Conservation (phyloP, 2,113 vertebrate species). For the Mesembrinibis cayennensis region DNA sequence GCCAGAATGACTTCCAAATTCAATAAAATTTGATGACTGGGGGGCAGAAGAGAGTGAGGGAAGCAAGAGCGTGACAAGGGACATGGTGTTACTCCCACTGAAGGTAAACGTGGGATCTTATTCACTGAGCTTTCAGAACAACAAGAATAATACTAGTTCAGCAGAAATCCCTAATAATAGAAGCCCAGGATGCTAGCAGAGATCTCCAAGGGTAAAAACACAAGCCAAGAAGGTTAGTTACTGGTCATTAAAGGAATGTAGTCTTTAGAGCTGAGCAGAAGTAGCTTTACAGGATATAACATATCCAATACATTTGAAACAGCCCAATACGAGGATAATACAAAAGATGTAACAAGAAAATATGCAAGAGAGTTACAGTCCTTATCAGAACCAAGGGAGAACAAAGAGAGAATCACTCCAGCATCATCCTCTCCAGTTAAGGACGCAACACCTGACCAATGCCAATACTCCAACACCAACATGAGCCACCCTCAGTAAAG, state of each 20-base stretch:
- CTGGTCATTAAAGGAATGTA: not conserved
- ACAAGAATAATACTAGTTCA: not conserved
- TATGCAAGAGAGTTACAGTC: rapidly evolving
- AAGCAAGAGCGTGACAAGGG: not conserved
- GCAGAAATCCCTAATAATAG: not conserved
- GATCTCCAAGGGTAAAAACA: not conserved
- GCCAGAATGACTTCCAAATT: not conserved
- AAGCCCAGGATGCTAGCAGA: not conserved
- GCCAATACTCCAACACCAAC: not conserved
- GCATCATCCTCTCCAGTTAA: not conserved
- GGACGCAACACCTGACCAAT: not conserved
- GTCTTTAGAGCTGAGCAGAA: not conserved
- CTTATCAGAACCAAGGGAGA: not conserved
- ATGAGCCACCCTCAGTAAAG: not conserved
- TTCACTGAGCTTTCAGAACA: not conserved
- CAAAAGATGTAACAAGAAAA: not conserved
- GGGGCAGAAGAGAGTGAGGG: rapidly evolving
- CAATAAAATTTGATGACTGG: not conserved
- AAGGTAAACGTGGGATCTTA: not conserved
- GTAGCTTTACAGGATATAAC: not conserved
- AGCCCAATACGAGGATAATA: not conserved
- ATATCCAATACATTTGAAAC: not conserved
- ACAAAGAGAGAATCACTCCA: not conserved
- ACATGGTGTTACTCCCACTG: rapidly evolving
- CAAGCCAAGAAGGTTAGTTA: not conserved